A percentile compares a stretch with the other conserved stretches of the same genome.
Evolutionary conservation across 2,797 vertebrate genomes (phyloP).

Genomic region (Gymnothorax reevesii): DNA sequence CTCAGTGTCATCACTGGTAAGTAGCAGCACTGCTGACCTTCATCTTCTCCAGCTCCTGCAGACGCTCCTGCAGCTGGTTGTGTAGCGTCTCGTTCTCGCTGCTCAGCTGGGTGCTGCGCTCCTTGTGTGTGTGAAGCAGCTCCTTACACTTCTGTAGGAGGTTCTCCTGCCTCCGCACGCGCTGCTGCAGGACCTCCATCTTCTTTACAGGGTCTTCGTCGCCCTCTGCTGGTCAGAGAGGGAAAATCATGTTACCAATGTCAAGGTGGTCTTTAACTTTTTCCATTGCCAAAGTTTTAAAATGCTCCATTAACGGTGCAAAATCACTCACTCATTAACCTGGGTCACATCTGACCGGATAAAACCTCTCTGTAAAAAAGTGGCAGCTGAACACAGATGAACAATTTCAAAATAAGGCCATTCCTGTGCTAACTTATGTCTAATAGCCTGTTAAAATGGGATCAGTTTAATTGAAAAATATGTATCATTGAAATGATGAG

Average conservation of each 20-base stretch:
- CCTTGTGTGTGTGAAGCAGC: constrained; percentile 80
- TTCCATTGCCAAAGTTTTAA: neutral
- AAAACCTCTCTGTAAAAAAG: too few species aligned
- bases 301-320: too few species aligned
- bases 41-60: constrained; percentile 94
- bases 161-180: constrained; percentile 89
- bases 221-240: constrained; percentile 68
- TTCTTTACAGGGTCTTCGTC: constrained; percentile 70
- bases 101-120: constrained; percentile 76
- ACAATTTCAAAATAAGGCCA: too few species aligned
- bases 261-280: neutral
- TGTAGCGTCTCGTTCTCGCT: constrained; percentile 93
- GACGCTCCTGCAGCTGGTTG: constrained; percentile 90
- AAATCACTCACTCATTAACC: too few species aligned
- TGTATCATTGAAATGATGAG: too few species aligned
- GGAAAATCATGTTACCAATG: constrained; percentile 11
- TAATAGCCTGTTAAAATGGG: too few species aligned
- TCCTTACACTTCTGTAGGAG: constrained; percentile 89
- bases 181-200: constrained; percentile 77
- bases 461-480: too few species aligned
- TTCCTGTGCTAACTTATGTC: too few species aligned
- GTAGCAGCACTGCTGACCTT: constrained; percentile 73
- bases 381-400: too few species aligned
- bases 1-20: neutral
- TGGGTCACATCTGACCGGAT: too few species aligned